Evolutionary conservation across 2,888 invertebrate species (phyloP), one percentile per base, ranked within the genome.

Genomic region (Dryobotodes eremita): DNA sequence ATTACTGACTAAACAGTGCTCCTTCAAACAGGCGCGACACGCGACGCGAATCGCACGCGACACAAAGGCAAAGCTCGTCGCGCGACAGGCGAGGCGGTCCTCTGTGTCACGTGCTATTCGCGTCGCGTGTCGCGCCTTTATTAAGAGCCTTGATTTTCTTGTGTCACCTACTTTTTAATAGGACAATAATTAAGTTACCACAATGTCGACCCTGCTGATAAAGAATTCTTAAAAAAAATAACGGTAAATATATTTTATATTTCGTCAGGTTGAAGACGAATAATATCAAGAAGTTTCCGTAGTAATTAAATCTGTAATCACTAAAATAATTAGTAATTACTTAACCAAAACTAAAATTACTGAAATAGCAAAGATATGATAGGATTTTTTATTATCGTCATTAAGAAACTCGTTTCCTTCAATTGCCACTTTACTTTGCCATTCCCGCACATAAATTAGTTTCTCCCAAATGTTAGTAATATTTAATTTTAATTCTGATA

Each of bases 391-490:
- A 61, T 50, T 42, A 55, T 48, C 8, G n/a, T 46, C 57, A 53
- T 68, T 48, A 71, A 26, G 20, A 55, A 74, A 69, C 71, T 50
- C 59, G 42, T 83, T 84, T 71, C n/a, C 59, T 50, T 50, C 20
- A 64, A 46, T 23, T 15, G 36, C 13, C 59, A 50, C 31, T 69
- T 71, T 20, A 15, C 20, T 66, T n/a, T 20, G 46, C 36, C 8
- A 72, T 71, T 66, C 79, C 62, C 72, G 61, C 31, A 10, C 11
- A 23, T 31, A 59, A 62, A 75, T 75, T n/a, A 50, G 55, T 50
- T 55, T 62, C 2, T 46, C 20, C 20, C 7, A 61, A 69, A 73
- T 7, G 23, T 6, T 42, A 11, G 48, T 65, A 42, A 42, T 26
- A 48, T 8, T 46, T 36, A 8, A 46, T 59, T 66, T n/a, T 6